phyloP scores from a whole-genome alignment of 2,113 vertebrate species.

The Condylura cristata region DNA sequence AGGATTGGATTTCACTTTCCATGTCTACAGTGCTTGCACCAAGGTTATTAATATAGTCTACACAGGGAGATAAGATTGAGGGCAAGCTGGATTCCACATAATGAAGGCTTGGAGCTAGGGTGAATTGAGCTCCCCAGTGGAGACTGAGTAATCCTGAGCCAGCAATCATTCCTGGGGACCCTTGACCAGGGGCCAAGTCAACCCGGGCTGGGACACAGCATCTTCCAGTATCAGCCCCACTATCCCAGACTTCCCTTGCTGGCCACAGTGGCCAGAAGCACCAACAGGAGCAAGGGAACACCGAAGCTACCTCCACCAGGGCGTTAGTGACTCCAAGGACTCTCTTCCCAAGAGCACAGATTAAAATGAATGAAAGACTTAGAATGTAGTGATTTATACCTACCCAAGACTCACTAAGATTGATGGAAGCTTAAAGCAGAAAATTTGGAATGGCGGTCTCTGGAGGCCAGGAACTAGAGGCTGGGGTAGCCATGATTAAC shows the following conservation, averaged over 20 bases:
- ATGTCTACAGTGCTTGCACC: constrained; percentile 53
- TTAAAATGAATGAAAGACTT: constrained; percentile 31
- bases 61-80: constrained; percentile 24
- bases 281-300: neutral
- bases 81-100: constrained; percentile 36
- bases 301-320: neutral
- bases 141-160: constrained; percentile 1
- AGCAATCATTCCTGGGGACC: neutral
- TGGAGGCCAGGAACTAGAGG: too few species aligned
- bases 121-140: neutral
- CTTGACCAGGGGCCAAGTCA: neutral
- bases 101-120: constrained; percentile 6
- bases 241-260: neutral
- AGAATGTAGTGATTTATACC: neutral
- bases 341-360: neutral
- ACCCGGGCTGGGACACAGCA: neutral
- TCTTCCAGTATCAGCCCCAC: neutral
- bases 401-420: neutral
- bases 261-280: neutral
- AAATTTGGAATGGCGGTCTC: too few species aligned
- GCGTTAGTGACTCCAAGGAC: neutral
- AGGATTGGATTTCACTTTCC: constrained; percentile 66
- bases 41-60: constrained; percentile 73
- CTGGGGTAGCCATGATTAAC: too few species aligned
- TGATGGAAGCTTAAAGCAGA: too few species aligned